Conservation (phyloP, 2,888 invertebrate genomes). For the Syrphus vitripennis region DNA sequence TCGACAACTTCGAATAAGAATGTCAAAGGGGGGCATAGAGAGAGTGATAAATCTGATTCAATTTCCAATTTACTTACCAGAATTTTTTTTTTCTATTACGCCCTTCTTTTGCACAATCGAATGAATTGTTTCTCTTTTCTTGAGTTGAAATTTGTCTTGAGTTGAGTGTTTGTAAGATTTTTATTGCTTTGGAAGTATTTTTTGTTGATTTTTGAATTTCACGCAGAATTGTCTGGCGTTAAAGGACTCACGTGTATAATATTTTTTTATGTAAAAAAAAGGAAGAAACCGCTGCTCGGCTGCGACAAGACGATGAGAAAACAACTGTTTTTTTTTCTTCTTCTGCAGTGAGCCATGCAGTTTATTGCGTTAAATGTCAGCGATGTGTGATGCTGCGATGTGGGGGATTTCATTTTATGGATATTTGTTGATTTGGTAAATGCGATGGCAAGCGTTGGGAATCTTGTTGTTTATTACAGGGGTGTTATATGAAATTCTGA, state of each 20-base stretch:
- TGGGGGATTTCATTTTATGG: neutral
- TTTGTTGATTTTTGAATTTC: conserved; percentile 22
- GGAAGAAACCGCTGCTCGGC: conserved; percentile 69
- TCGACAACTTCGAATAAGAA: conserved; percentile 22
- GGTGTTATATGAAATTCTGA: neutral
- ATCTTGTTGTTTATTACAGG: neutral
- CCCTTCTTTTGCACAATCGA: conserved; percentile 65
- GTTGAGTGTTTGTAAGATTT: conserved; percentile 7
- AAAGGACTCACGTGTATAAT: conserved; percentile 40
- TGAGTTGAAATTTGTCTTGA: neutral
- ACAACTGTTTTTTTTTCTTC: conserved; percentile 64
- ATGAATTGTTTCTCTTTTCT: conserved; percentile 49
- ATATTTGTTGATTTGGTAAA: conserved; percentile 25
- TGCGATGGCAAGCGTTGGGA: conserved; percentile 11
- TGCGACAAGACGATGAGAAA: conserved; percentile 66
- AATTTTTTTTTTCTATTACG: conserved; percentile 53
- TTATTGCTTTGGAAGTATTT: conserved; percentile 10
- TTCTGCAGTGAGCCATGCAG: conserved; percentile 26
- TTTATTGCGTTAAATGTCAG: conserved; percentile 43
- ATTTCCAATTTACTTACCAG: conserved; percentile 51
- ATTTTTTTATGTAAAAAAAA: conserved; percentile 47
- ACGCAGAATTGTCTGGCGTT: conserved; percentile 29
- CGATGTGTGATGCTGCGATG: conserved; percentile 18
- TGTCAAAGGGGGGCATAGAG: conserved; percentile 38
- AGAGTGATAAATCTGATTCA: conserved; percentile 4